Evolutionary conservation across 2,797 vertebrate genomes (phyloP).

Genomic region (Pseudocheirus occidentalis): DNA sequence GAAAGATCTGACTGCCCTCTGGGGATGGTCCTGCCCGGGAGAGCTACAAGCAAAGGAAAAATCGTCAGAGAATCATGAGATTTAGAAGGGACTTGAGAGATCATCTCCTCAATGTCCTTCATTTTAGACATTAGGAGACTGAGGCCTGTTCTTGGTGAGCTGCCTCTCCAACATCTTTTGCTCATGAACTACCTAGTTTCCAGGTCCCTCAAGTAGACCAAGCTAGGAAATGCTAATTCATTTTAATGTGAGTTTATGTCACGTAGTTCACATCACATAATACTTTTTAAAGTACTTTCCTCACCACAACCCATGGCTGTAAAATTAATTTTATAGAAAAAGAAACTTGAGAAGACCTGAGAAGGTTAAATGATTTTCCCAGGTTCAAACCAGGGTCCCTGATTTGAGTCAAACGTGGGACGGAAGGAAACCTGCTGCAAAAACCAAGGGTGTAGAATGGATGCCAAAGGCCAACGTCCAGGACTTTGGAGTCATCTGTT

Average conservation of each 20-base stretch:
- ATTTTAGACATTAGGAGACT: neutral
- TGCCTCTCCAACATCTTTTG: neutral
- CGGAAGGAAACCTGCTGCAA: neutral
- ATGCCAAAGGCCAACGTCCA: neutral
- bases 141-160: neutral
- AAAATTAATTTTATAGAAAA: neutral
- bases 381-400: neutral
- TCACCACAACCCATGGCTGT: neutral
- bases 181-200: neutral
- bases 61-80: neutral
- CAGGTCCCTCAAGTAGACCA: neutral
- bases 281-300: neutral
- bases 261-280: neutral
- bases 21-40: neutral
- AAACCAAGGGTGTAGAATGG: neutral
- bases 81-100: neutral
- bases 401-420: neutral
- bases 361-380: neutral
- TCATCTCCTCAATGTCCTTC: neutral
- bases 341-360: neutral
- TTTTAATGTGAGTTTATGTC: neutral
- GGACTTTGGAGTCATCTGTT: neutral
- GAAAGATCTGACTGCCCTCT: neutral
- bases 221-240: neutral
- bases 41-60: neutral